Conservation (phyloP, 2,113 vertebrate genomes). For the Rattus norvegicus region DNA sequence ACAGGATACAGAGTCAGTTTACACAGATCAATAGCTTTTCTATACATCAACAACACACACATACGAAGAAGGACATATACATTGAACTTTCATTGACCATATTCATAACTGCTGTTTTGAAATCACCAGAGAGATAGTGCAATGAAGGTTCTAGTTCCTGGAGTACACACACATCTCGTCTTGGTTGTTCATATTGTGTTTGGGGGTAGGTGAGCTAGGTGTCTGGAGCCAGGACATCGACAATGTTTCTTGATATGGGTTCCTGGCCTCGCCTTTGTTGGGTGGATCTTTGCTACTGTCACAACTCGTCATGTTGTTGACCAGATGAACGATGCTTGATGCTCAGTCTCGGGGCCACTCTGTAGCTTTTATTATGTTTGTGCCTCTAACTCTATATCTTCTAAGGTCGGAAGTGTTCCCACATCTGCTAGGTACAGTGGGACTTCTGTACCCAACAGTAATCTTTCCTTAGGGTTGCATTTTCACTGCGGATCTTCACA, state of each 20-base stretch:
- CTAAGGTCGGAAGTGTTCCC: background rate
- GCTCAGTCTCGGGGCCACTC: background rate
- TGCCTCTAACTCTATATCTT: no score
- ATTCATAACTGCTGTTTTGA: background rate
- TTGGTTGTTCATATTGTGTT: background rate
- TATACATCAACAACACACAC: background rate
- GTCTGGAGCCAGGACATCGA: background rate
- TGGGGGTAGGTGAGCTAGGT: background rate
- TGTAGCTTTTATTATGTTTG: background rate
- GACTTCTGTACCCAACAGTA: background rate
- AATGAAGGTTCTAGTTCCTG: background rate
- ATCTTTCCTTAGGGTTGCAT: no score
- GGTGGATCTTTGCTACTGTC: background rate
- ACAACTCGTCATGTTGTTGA: background rate
- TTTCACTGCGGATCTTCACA: background rate
- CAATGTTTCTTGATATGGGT: background rate
- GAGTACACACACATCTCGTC: background rate
- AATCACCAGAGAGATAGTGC: background rate
- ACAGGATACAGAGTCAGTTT: background rate
- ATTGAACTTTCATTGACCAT: background rate
- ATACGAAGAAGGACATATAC: background rate
- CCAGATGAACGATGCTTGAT: background rate
- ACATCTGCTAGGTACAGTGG: background rate
- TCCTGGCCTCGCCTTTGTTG: background rate
- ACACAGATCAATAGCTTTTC: background rate